These are phyloP conservation scores for Rhinolophus sinicus DNA, from an alignment of 2,113 vertebrate species.

Conservation along the genomic window DNA sequence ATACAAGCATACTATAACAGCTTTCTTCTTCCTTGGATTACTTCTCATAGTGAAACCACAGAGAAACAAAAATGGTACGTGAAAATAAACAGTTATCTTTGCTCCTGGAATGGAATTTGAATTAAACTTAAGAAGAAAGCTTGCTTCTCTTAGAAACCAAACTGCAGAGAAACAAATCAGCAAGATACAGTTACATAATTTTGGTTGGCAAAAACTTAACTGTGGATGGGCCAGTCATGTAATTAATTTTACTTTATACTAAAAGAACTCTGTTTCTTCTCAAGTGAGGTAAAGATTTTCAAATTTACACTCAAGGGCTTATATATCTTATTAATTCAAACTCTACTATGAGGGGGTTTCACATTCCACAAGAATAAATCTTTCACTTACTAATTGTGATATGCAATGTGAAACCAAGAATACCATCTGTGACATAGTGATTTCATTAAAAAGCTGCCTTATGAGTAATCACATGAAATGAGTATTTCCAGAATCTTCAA, in stretches of 20 bases:
- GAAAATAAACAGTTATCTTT: constrained; percentile 3
- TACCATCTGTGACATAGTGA: background rate
- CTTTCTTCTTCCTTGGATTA: background rate
- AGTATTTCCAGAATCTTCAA: constrained; percentile 7
- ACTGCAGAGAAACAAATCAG: background rate
- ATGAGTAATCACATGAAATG: background rate
- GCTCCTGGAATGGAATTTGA: constrained; percentile 46
- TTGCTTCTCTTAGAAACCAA: constrained; percentile 17
- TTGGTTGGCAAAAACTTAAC: background rate
- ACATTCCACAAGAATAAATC: background rate
- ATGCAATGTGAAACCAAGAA: background rate
- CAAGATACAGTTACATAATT: background rate
- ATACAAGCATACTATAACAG: background rate
- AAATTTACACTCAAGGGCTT: background rate
- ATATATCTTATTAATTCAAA: background rate
- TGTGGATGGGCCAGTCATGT: background rate
- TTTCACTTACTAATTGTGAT: background rate
- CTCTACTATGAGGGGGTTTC: background rate
- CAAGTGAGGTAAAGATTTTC: background rate
- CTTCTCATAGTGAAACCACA: background rate
- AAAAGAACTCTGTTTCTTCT: constrained; percentile 18
- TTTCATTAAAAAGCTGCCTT: background rate
- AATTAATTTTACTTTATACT: constrained; percentile 6
- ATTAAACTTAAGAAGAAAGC: background rate
- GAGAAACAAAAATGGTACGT: constrained; percentile 10